phyloP scores from a whole-genome alignment of 2,888 invertebrate genomes.

The Sepioteuthis lessoniana region DNA sequence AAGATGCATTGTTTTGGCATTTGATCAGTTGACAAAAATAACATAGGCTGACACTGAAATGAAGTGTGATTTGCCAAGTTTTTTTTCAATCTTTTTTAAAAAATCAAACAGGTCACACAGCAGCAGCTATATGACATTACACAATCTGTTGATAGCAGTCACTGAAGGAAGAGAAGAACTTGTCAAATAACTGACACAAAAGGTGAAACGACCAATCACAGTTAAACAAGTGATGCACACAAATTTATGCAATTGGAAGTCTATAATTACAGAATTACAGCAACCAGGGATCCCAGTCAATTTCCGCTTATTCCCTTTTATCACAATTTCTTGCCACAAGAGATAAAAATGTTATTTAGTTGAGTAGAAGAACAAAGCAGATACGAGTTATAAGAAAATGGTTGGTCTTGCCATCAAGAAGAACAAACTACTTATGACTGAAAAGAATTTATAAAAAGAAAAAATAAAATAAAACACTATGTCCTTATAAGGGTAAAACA shows the following conservation, averaged over 20 bases:
- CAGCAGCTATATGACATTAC: background rate
- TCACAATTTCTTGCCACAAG: background rate
- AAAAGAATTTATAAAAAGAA: background rate
- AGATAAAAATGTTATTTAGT: background rate
- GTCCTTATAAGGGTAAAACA: background rate
- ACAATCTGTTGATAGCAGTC: background rate
- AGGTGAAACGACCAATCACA: background rate
- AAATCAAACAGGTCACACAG: background rate
- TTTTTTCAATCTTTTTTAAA: background rate
- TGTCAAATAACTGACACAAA: background rate
- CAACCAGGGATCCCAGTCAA: background rate
- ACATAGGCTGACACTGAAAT: background rate
- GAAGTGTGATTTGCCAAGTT: background rate
- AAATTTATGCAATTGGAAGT: conserved; percentile 17
- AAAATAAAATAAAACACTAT: too few species aligned
- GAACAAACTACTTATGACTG: background rate
- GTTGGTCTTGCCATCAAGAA: background rate
- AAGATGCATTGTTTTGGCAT: background rate
- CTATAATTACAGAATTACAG: background rate
- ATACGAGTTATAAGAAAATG: background rate
- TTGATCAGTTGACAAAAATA: background rate
- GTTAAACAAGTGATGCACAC: background rate
- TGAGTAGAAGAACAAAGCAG: background rate
- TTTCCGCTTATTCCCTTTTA: background rate
- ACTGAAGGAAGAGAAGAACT: background rate